phyloP scores from a whole-genome alignment of 2,797 vertebrate species.

The Spondyliosoma cantharus region DNA sequence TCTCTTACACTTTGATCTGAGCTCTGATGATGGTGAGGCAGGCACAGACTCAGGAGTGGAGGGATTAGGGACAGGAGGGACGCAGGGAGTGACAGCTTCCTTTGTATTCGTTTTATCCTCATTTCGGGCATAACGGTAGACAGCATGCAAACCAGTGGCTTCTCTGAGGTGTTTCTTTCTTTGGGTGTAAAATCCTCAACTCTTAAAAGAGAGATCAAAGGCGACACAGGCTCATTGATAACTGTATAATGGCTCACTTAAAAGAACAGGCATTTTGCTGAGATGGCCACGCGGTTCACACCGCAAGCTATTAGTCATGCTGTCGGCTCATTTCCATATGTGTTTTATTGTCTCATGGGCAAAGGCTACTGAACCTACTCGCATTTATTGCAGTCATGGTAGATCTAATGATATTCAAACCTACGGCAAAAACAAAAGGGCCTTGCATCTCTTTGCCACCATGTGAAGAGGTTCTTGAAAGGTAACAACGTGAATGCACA shows the following conservation, averaged over 20 bases:
- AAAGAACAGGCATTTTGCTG: constrained; percentile 70
- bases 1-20: constrained; percentile 76
- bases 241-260: constrained; percentile 80
- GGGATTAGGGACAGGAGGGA: constrained; percentile 78
- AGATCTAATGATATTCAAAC: constrained; percentile 81
- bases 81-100: constrained; percentile 65
- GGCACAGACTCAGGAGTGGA: constrained; percentile 73
- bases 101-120: constrained; percentile 74
- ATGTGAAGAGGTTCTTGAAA: constrained; percentile 66
- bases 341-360: constrained; percentile 77
- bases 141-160: constrained; percentile 46
- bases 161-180: constrained; percentile 67
- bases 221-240: constrained; percentile 75
- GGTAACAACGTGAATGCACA: constrained; percentile 57
- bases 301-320: constrained; percentile 79
- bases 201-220: constrained; percentile 75
- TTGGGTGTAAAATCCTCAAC: constrained; percentile 61
- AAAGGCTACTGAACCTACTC: constrained; percentile 64
- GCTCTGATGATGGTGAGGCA: constrained; percentile 68
- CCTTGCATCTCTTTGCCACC: constrained; percentile 65
- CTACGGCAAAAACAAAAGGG: constrained; percentile 75
- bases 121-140: constrained; percentile 61
- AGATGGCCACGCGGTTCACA: constrained; percentile 73
- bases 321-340: constrained; percentile 80
- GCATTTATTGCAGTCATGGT: constrained; percentile 64